These are phyloP conservation scores for Vulpes lagopus DNA, from an alignment of 2,113 vertebrate species.

Conservation along the genomic window DNA sequence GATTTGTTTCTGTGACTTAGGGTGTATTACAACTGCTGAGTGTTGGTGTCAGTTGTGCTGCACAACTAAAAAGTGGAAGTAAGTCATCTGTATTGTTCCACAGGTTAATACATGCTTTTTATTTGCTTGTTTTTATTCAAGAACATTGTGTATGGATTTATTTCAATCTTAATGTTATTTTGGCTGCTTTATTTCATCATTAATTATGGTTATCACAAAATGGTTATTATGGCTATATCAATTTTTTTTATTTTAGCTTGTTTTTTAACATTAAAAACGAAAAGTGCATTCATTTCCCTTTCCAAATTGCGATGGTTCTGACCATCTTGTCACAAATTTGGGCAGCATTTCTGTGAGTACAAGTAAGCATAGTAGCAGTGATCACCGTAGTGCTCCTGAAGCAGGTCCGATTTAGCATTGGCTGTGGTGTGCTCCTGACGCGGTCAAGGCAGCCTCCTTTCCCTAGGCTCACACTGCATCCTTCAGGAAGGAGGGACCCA, in stretches of 20 bases:
- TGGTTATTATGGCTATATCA: not conserved
- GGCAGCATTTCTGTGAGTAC: not conserved
- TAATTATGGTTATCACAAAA: not conserved
- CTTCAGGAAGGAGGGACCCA: not conserved
- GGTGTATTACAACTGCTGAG: not conserved
- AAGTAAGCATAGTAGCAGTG: not conserved
- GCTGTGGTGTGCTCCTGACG: rapidly evolving
- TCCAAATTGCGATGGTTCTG: not conserved
- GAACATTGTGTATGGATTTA: not conserved
- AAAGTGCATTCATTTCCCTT: not conserved
- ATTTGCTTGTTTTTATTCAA: not conserved
- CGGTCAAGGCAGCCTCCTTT: not conserved
- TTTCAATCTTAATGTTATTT: not conserved
- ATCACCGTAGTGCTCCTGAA: rapidly evolving
- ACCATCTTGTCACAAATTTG: not conserved
- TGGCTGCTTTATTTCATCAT: not conserved
- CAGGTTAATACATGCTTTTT: not conserved
- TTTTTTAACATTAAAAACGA: not conserved
- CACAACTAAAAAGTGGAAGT: slow-evolving; percentile 23
- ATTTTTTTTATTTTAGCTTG: not conserved
- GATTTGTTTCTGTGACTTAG: slow-evolving; percentile 60
- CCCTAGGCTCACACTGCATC: not conserved
- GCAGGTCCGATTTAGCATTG: not conserved
- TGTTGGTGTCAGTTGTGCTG: not conserved
- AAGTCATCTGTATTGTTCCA: not conserved